Evolutionary conservation across 2,113 vertebrate species (phyloP).

Genomic region (Meleagris gallopavo): DNA sequence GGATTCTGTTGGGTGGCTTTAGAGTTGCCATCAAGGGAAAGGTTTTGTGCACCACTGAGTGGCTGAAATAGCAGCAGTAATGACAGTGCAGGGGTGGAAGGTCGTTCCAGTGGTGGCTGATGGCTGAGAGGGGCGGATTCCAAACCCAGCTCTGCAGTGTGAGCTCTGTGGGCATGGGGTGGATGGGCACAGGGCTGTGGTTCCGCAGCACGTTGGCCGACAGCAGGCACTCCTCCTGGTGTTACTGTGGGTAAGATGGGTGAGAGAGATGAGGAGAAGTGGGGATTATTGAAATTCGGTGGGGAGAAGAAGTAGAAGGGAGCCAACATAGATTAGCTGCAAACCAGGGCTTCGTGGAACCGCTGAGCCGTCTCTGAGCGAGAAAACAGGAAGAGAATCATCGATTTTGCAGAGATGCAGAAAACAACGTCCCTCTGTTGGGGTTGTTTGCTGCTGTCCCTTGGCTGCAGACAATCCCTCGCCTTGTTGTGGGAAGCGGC

Average conservation of each 20-base stretch:
- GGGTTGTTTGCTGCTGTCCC: background rate
- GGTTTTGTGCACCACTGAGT: background rate
- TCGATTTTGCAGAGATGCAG: background rate
- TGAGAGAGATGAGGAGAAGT: background rate
- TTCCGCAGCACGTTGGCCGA: background rate
- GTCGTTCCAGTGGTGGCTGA: fast-evolving
- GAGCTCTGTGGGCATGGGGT: fast-evolving
- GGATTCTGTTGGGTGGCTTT: fast-evolving
- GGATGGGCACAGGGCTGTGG: background rate
- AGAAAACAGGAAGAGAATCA: background rate
- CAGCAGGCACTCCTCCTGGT: background rate
- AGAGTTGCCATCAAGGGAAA: fast-evolving
- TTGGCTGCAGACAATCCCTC: background rate
- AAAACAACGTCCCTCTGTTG: background rate
- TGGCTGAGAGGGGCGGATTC: background rate
- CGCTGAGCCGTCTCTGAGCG: background rate
- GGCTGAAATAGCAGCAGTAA: background rate
- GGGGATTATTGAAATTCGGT: background rate
- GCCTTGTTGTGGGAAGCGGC: background rate
- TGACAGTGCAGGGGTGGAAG: background rate
- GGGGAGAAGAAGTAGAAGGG: background rate
- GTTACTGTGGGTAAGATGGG: background rate
- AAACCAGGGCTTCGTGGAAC: background rate
- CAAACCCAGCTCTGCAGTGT: background rate
- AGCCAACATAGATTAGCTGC: background rate